Evolutionary conservation across 2,797 vertebrate species (phyloP), one percentile per base, ranked within the genome.

Genomic region (Fistularia commersonii): DNA sequence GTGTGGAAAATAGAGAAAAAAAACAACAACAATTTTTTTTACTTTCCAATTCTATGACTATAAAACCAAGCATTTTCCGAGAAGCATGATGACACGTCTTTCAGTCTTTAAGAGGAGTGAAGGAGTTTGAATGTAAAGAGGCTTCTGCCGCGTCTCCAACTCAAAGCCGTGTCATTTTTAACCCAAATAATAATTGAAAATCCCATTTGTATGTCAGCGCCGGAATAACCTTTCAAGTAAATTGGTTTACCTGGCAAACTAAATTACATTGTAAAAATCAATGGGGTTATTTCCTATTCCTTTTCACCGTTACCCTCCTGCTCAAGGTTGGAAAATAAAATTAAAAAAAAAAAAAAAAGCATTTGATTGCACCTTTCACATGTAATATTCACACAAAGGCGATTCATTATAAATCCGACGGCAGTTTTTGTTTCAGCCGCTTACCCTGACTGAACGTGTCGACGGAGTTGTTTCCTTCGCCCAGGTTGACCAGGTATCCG

Each of bases 381-480:
- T 60, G 32, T 7, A 61, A 51, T 44, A 53, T 46, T 58, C 14
- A 46, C 41, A 44, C 11, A 57, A 42, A 53, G 11, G 11, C 31
- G 4, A 45, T 11, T 11, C 8, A 12, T 38, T 42, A 38, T 3
- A 32, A 12, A 23, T 23, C 3, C 7, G 12, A 1, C 45, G 15
- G 12, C 38, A 8, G 40, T 23, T 57, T 65, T 48, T 33, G 23
- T 23, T 41, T 54, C 6, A 46, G 9, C 11, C 8, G 34, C 72
- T 88, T 93, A 98, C 96, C 95, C 95, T 98, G 96, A 35, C 90
- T 94, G 52, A 98, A 98, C 8, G 90, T 87, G 64, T 62, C 60
- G 80, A 97, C 80, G 43, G 94, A 96, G 81, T 93, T 87, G 80
- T 98, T 97, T 52, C 96, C 94, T 63, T 86, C 89, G 64, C 85